A percentile compares a stretch with the other conserved stretches of the same genome.
Evolutionary conservation across 2,113 vertebrate species (phyloP).

Genomic region (Sylvia atricapilla): DNA sequence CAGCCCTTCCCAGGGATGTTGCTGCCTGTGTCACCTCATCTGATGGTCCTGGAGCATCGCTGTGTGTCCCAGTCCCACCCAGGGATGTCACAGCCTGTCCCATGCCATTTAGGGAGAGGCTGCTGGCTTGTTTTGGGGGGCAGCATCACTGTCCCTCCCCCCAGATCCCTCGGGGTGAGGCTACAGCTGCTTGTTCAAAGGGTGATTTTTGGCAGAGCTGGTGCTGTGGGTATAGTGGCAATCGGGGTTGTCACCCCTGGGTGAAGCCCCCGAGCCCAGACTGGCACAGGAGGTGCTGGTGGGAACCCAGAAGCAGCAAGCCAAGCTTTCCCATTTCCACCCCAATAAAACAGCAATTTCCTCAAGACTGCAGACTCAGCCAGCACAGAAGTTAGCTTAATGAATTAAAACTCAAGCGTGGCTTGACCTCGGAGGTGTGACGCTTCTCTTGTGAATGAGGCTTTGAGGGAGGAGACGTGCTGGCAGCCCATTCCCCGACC

Average conservation of each 20-base stretch:
- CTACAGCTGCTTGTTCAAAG: not conserved
- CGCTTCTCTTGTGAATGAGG: slow-evolving; percentile 37
- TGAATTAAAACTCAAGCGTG: not conserved
- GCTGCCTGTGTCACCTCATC: accelerated
- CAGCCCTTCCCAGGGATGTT: not conserved
- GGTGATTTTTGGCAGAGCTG: not conserved
- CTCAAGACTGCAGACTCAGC: not conserved
- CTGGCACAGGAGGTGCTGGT: not conserved
- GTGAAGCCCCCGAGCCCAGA: not conserved
- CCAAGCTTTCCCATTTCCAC: not conserved
- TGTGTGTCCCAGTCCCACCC: too few relatives aligned
- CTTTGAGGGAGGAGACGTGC: not conserved
- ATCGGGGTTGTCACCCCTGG: accelerated
- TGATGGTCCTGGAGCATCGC: not conserved
- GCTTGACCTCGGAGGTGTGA: slow-evolving; percentile 1
- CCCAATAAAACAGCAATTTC: not conserved
- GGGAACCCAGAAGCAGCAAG: not conserved
- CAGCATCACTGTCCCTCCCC: not conserved
- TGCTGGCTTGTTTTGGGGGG: not conserved
- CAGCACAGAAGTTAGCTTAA: not conserved
- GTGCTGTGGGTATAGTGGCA: accelerated
- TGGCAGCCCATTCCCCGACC: not conserved
- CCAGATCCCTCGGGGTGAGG: accelerated
- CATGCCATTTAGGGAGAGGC: accelerated
- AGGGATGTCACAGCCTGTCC: not conserved